Evolutionary conservation across 1,140 invertebrate species (phyloP).

Genomic region (Drosophila busckii): DNA sequence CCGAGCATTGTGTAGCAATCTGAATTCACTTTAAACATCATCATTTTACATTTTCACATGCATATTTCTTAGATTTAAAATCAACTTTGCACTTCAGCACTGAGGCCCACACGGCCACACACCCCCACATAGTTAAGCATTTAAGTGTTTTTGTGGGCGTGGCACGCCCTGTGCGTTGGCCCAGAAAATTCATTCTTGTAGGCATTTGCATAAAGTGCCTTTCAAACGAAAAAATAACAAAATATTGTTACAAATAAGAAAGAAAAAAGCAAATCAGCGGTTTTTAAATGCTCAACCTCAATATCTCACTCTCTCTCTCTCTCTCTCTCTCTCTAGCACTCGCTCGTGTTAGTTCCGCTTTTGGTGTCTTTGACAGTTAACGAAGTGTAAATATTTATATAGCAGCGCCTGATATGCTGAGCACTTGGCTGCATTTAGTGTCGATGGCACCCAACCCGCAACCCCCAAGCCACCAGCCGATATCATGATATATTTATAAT

Average conservation of each 20-base stretch:
- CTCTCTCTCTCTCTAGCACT: too few species aligned
- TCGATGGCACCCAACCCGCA: constrained; percentile 9
- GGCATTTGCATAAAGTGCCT: constrained; percentile 67
- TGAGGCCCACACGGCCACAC: not conserved
- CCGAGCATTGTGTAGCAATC: constrained; percentile 7
- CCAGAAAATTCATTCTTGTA: constrained; percentile 55
- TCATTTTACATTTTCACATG: too few species aligned
- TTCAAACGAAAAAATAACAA: constrained; percentile 36
- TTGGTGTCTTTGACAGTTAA: constrained; percentile 63
- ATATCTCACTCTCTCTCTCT: constrained; percentile 9
- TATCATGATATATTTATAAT: constrained; percentile 30
- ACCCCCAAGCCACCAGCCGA: too few species aligned
- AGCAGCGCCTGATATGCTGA: constrained; percentile 44
- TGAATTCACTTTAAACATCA: not conserved
- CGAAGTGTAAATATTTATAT: constrained; percentile 70
- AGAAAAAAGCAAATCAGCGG: constrained; percentile 25
- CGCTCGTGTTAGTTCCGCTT: constrained; percentile 14
- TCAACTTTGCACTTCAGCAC: constrained; percentile 27
- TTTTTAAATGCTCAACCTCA: constrained; percentile 37
- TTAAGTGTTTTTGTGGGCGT: constrained; percentile 8
- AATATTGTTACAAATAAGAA: constrained; percentile 4
- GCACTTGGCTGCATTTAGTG: constrained; percentile 32
- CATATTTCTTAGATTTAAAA: constrained; percentile 11
- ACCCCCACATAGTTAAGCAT: constrained; percentile 5
- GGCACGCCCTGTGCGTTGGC: constrained; percentile 36